Evolutionary conservation across 2,113 vertebrate species (phyloP).

Genomic region (Paratilapia polleni): DNA sequence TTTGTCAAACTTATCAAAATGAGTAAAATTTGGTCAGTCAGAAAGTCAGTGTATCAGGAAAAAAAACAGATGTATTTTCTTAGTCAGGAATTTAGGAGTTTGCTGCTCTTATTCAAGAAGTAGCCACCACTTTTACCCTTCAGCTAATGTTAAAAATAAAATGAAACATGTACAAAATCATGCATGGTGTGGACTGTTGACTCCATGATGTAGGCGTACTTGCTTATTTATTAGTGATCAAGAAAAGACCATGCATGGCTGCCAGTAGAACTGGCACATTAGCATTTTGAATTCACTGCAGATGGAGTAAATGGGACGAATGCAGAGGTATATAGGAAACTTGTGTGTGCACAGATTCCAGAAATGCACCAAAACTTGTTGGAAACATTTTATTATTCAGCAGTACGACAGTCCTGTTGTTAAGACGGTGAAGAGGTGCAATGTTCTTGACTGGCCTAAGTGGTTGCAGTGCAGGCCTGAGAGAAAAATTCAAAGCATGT

Average conservation of each 20-base stretch:
- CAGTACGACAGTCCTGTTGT: background rate
- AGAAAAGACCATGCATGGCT: background rate
- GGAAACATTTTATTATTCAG: background rate
- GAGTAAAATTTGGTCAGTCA: too few species aligned
- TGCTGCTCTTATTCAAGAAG: background rate
- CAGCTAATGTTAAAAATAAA: background rate
- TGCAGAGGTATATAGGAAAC: background rate
- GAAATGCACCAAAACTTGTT: background rate
- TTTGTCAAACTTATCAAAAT: too few species aligned
- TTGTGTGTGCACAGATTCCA: background rate
- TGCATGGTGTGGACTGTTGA: background rate
- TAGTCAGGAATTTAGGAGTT: background rate
- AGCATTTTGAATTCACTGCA: background rate
- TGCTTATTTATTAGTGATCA: background rate
- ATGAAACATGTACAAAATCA: background rate
- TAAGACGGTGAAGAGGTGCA: background rate
- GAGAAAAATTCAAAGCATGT: background rate
- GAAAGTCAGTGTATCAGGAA: too few species aligned
- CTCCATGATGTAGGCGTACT: background rate
- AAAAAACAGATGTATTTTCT: background rate
- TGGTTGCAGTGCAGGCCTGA: background rate
- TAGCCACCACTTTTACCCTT: background rate
- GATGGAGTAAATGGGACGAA: background rate
- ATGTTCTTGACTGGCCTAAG: background rate
- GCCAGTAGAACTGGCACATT: background rate